phyloP scores from a whole-genome alignment of 2,797 vertebrate species.

The Mycteria americana region DNA sequence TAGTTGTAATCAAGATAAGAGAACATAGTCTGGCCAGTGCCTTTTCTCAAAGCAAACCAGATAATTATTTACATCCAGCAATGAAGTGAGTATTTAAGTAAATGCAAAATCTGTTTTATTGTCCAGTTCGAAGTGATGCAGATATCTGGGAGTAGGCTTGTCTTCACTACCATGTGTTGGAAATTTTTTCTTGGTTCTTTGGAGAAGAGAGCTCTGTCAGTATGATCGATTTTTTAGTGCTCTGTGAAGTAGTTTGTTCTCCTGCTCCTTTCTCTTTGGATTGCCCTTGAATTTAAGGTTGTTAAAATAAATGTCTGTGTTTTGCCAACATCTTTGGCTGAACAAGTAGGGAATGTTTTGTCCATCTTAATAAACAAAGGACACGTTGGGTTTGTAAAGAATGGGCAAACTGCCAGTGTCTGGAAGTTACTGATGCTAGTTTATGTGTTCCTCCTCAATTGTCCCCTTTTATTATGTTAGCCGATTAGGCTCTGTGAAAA shows the following conservation, averaged over 20 bases:
- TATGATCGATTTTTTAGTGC: conserved; percentile 10
- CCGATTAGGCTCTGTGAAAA: background rate
- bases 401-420: background rate
- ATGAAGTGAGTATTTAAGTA: background rate
- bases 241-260: background rate
- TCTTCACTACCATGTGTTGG: background rate
- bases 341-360: background rate
- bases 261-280: background rate
- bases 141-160: background rate
- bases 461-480: background rate
- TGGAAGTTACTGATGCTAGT: background rate
- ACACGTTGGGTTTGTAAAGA: background rate
- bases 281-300: conserved; percentile 12
- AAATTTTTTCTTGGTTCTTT: background rate
- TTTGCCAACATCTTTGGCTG: background rate
- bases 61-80: background rate
- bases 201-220: background rate
- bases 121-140: background rate
- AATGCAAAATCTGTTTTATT: background rate
- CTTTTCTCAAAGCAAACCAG: background rate
- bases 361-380: conserved; percentile 26
- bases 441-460: background rate
- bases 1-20: background rate
- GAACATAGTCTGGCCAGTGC: background rate
- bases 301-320: background rate